phyloP scores from a whole-genome alignment of 2,797 vertebrate species.

The Leuciscus waleckii region DNA sequence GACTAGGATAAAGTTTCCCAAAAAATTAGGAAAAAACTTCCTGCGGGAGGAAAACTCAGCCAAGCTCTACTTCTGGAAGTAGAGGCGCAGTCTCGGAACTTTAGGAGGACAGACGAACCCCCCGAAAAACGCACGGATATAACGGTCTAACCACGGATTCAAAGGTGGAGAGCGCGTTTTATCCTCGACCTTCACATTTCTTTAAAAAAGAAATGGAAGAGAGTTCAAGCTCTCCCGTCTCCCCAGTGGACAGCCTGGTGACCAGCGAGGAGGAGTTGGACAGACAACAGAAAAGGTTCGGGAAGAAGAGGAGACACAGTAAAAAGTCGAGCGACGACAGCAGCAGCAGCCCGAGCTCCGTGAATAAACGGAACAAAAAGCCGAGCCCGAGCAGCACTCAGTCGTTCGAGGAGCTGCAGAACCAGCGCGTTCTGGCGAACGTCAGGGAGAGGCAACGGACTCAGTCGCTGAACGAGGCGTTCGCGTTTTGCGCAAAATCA shows the following conservation, averaged over 20 bases:
- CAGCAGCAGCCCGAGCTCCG: slow-evolving; percentile 79
- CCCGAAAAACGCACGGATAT: slow-evolving; percentile 69
- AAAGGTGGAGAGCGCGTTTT: slow-evolving; percentile 76
- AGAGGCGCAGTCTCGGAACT: slow-evolving; percentile 29
- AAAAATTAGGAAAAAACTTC: slow-evolving; percentile 80
- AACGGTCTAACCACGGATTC: slow-evolving; percentile 76
- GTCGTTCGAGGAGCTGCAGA: slow-evolving; percentile 86
- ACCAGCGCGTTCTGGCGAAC: slow-evolving; percentile 85
- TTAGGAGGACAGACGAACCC: slow-evolving; percentile 18
- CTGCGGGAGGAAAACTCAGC: slow-evolving; percentile 71
- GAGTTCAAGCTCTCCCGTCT: slow-evolving; percentile 81
- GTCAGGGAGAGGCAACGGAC: slow-evolving; percentile 83
- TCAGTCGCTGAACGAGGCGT: slow-evolving; percentile 86
- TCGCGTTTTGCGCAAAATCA: slow-evolving; percentile 83
- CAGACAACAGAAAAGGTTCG: slow-evolving; percentile 76
- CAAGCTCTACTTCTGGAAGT: slow-evolving; percentile 58
- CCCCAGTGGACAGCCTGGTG: slow-evolving; percentile 83
- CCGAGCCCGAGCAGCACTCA: slow-evolving; percentile 78
- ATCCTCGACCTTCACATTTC: slow-evolving; percentile 76
- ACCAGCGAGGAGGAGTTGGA: slow-evolving; percentile 87
- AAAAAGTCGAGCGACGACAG: slow-evolving; percentile 82
- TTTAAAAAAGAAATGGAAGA: slow-evolving; percentile 85
- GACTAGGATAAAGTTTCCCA: slow-evolving; percentile 90
- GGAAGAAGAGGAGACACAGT: slow-evolving; percentile 78
- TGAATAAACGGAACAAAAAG: slow-evolving; percentile 76